Evolutionary conservation across 2,113 vertebrate genomes (phyloP).

Genomic region (Balaenoptera acutorostrata): DNA sequence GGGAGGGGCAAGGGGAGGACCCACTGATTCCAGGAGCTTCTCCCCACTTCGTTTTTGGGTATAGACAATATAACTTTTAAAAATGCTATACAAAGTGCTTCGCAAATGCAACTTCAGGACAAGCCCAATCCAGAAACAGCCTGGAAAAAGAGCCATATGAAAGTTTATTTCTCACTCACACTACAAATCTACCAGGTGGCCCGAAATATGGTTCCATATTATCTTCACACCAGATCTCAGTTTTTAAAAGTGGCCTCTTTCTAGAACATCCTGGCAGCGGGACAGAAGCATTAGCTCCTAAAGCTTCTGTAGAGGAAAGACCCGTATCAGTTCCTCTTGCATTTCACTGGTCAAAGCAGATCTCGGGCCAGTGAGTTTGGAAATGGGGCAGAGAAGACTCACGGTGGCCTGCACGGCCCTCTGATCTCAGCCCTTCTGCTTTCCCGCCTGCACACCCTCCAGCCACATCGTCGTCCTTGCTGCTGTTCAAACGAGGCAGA

Average conservation of each 20-base stretch:
- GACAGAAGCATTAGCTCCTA: background rate
- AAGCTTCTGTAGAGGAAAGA: background rate
- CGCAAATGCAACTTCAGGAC: background rate
- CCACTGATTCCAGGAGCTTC: background rate
- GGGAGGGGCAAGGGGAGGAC: rapidly evolving
- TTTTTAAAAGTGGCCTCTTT: background rate
- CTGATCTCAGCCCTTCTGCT: background rate
- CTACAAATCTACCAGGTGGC: background rate
- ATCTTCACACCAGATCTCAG: background rate
- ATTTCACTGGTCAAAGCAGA: background rate
- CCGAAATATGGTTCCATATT: background rate
- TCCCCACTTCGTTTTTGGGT: background rate
- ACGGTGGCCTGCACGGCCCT: rapidly evolving
- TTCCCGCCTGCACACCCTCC: background rate
- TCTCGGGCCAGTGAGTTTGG: background rate
- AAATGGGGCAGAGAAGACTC: background rate
- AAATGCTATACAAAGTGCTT: background rate
- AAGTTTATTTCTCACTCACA: background rate
- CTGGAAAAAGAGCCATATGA: background rate
- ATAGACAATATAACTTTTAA: background rate
- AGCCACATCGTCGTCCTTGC: background rate
- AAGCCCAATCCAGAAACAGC: background rate
- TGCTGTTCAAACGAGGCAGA: background rate
- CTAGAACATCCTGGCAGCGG: no score
- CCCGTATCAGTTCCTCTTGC: background rate